phyloP scores from a whole-genome alignment of 2,797 vertebrate species.

The Darevskia mixta region DNA sequence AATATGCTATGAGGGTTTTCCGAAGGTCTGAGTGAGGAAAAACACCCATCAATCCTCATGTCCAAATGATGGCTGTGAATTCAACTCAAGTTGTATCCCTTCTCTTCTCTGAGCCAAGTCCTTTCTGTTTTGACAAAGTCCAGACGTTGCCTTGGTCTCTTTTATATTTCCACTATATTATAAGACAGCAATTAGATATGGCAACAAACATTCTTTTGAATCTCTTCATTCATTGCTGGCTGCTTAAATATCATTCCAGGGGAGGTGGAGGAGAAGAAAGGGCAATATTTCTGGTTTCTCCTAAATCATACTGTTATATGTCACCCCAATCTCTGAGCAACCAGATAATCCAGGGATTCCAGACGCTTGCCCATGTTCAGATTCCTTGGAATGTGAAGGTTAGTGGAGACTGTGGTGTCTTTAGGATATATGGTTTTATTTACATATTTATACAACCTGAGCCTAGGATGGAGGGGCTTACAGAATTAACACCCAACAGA shows the following conservation, averaged over 20 bases:
- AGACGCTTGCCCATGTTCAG: too few relatives aligned
- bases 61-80: neutral
- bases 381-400: too few relatives aligned
- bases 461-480: too few relatives aligned
- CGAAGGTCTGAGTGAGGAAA: too few relatives aligned
- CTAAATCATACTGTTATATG: neutral
- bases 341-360: too few relatives aligned
- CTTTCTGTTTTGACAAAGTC: slow-evolving; percentile 17
- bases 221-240: neutral
- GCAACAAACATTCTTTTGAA: neutral
- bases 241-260: neutral
- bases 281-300: neutral
- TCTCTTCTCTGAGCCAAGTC: neutral
- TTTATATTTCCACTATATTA: neutral
- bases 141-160: neutral
- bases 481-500: too few relatives aligned
- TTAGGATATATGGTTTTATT: too few relatives aligned
- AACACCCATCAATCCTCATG: neutral
- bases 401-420: too few relatives aligned
- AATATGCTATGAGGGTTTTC: neutral
- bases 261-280: too few relatives aligned
- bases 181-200: neutral
- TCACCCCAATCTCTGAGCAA: too few relatives aligned
- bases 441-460: too few relatives aligned
- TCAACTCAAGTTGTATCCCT: neutral